Evolutionary conservation across 2,888 invertebrate species (phyloP).

Genomic region (Drosophila rubida): DNA sequence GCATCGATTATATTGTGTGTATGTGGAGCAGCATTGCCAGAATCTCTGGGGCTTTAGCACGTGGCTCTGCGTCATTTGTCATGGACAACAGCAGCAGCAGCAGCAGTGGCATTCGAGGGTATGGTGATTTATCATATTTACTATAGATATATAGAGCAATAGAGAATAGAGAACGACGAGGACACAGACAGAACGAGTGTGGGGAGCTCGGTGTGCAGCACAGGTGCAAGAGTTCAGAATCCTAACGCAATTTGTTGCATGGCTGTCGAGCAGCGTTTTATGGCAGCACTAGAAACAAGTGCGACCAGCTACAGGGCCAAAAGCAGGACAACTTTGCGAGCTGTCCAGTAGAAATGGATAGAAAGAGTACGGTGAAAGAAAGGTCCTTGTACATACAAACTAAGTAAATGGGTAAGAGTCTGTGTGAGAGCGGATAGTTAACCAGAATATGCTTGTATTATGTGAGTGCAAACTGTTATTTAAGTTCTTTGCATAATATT

Average conservation of each 20-base stretch:
- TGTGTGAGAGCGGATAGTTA: conserved; percentile 14
- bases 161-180: conserved; percentile 21
- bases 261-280: conserved; percentile 65
- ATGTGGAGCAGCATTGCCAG: conserved; percentile 40
- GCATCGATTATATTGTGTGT: conserved; percentile 75
- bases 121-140: conserved; percentile 79
- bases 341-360: conserved; percentile 22
- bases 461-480: conserved; percentile 42
- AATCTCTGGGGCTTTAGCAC: conserved; percentile 54
- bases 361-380: conserved; percentile 19
- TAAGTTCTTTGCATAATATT: conserved; percentile 67
- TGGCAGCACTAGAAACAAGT: conserved; percentile 43
- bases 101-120: conserved; percentile 38
- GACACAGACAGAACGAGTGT: background rate
- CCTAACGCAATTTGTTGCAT: conserved; percentile 76
- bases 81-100: conserved; percentile 54
- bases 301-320: conserved; percentile 2
- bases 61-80: conserved; percentile 72
- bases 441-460: background rate
- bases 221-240: conserved; percentile 75
- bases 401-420: conserved; percentile 4
- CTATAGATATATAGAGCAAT: conserved; percentile 43
- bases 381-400: conserved; percentile 4
- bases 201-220: conserved; percentile 22
- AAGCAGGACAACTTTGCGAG: conserved; percentile 15